Evolutionary conservation across 2,113 vertebrate species (phyloP), one percentile per base, ranked within the genome.

Genomic region (Bothrops jararaca): DNA sequence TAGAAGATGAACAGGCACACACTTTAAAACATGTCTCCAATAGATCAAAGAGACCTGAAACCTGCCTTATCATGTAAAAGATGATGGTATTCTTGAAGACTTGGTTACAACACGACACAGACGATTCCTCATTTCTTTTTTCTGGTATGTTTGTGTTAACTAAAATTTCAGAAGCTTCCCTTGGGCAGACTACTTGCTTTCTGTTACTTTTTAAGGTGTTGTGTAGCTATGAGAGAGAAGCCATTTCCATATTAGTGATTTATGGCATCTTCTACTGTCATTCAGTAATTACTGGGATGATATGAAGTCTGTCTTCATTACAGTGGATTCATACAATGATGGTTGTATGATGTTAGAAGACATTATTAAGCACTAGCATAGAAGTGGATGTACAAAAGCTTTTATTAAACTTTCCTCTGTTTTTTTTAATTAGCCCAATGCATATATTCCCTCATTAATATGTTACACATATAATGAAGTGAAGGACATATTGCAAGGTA

Each of bases 41-140:
- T 90, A 95, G 95, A 97, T 97, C 97, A 98, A 97, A 97, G 96
- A 93, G 95, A 94, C 60, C 45, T 90, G 92, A 95, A 93, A n/a
- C 93, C 56, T 94, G 92, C 89, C 85, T 97, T 95, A 95, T 96
- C 94, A 56, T 93, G 88, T 94, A 95, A 96, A 94, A 0, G 0
- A 90, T 88, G 94, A 93, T 95, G 95, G 48, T 0, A 10, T 94
- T 92, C 91, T 92, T 93, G 90, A 95, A 92, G 74, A 95, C 94
- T 95, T 48, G 86, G 42, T 93, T 97, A 91, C 88, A 95, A 95
- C 29, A 69, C 54, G 94, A 91, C 56, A 94, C 53, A 85, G 56
- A 94, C 95, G 94, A 96, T 89, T 89, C 53, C 85, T 53, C 3
- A 89, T 88, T 92, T 80, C 74, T 39, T 34, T 92, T 93, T 93